These are phyloP conservation scores for Chaetops frenatus DNA, from an alignment of 2,113 vertebrate species.

Conservation along the genomic window DNA sequence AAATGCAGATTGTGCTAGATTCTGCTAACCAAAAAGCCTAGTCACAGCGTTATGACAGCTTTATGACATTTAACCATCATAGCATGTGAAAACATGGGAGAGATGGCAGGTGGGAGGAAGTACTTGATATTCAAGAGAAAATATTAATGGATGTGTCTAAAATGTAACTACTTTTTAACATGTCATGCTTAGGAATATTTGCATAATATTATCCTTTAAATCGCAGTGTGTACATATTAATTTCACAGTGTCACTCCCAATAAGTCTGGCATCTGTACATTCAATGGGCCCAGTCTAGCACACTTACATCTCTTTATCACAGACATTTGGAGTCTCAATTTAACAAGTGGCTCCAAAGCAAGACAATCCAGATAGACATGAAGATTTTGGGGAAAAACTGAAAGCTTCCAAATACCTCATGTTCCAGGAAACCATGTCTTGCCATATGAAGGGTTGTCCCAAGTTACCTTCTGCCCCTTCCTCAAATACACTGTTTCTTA, in stretches of 20 bases:
- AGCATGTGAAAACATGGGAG: conserved; percentile 34
- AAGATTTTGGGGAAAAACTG: not conserved
- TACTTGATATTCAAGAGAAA: conserved; percentile 33
- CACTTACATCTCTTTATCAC: not conserved
- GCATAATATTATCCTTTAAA: conserved; percentile 36
- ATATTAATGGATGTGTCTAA: conserved; percentile 52
- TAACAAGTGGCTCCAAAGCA: not conserved
- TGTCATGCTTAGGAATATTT: conserved; percentile 31
- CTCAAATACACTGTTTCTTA: not conserved
- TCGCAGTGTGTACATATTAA: not conserved
- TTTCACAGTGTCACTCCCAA: not conserved
- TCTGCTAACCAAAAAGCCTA: conserved; percentile 35
- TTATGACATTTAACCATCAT: conserved; percentile 31
- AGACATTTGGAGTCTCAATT: not conserved
- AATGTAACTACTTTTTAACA: conserved; percentile 14
- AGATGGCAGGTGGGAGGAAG: conserved; percentile 21
- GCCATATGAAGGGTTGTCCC: not conserved
- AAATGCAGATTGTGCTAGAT: not conserved
- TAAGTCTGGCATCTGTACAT: not conserved
- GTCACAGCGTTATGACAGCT: conserved; percentile 46
- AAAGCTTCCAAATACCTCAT: not conserved
- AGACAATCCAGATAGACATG: not conserved
- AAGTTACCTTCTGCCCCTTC: not conserved
- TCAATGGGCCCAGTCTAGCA: not conserved
- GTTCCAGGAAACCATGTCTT: not conserved